Conservation (phyloP, 2,113 vertebrate genomes). For the Coturnix japonica region DNA sequence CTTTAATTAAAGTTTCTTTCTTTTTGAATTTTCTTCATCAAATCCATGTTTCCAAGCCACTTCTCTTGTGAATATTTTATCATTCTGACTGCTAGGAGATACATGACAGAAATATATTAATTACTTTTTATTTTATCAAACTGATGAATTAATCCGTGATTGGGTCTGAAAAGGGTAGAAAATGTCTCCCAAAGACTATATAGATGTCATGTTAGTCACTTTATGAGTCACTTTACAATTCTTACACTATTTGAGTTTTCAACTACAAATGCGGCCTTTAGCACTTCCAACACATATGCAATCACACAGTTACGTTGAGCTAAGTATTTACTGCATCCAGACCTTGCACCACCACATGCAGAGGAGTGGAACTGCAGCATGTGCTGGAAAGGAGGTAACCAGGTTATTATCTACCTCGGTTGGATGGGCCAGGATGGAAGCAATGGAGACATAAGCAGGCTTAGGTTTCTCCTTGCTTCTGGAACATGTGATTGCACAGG, state of each 20-base stretch:
- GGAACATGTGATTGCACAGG: background rate
- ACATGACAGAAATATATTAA: slow-evolving; percentile 67
- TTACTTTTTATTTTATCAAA: slow-evolving; percentile 67
- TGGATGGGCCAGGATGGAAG: background rate
- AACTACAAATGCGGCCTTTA: background rate
- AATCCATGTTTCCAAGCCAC: slow-evolving; percentile 67
- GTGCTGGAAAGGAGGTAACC: background rate
- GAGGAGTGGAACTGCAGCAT: background rate
- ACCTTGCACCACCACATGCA: rapidly evolving
- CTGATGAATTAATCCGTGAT: slow-evolving; percentile 58
- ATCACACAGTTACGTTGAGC: background rate
- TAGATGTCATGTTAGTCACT: slow-evolving; percentile 37
- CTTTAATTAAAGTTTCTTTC: slow-evolving; percentile 79
- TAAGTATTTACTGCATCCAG: background rate
- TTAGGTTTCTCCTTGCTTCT: background rate
- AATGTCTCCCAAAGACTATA: slow-evolving; percentile 37
- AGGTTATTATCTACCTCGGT: background rate
- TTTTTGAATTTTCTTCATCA: slow-evolving; percentile 73
- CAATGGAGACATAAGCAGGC: background rate
- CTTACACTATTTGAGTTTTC: slow-evolving; percentile 36
- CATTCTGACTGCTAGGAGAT: slow-evolving; percentile 57
- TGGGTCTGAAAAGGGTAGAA: slow-evolving; percentile 50
- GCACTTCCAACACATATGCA: background rate
- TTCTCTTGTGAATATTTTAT: slow-evolving; percentile 70
- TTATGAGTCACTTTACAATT: slow-evolving; percentile 20